These are phyloP conservation scores for Illadopsis cleaveri DNA, from an alignment of 2,113 vertebrate species.

Conservation along the genomic window DNA sequence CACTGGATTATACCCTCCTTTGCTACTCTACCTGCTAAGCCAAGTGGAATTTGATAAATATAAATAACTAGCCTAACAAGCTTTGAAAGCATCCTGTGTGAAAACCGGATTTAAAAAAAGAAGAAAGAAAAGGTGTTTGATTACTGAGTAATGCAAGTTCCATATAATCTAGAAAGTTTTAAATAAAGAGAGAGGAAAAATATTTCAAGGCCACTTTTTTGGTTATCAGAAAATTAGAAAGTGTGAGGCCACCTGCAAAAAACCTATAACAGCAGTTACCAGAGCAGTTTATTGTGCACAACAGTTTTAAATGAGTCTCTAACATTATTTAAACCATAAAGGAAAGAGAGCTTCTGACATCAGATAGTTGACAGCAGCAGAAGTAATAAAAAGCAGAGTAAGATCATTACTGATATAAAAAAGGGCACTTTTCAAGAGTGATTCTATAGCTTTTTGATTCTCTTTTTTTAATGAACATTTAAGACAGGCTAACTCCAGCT, in stretches of 20 bases:
- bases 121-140: neutral
- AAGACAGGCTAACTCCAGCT: conserved; percentile 19
- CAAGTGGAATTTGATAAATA: neutral
- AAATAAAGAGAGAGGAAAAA: neutral
- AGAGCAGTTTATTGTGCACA: neutral
- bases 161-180: neutral
- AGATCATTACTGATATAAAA: neutral
- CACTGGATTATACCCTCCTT: neutral
- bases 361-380: neutral
- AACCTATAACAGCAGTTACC: neutral
- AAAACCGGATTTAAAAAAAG: neutral
- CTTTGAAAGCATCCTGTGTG: neutral
- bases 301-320: neutral
- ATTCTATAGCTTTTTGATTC: neutral
- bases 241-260: neutral
- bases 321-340: neutral
- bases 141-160: neutral
- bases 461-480: neutral
- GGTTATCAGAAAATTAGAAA: conserved; percentile 21
- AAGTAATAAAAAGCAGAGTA: conserved; percentile 13
- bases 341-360: neutral
- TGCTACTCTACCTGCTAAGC: neutral
- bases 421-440: neutral
- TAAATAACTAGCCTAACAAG: neutral
- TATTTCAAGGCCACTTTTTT: neutral